Base-by-base conservation (phyloP, 2,888 invertebrate genomes). In the Furcula furcula region DNA sequence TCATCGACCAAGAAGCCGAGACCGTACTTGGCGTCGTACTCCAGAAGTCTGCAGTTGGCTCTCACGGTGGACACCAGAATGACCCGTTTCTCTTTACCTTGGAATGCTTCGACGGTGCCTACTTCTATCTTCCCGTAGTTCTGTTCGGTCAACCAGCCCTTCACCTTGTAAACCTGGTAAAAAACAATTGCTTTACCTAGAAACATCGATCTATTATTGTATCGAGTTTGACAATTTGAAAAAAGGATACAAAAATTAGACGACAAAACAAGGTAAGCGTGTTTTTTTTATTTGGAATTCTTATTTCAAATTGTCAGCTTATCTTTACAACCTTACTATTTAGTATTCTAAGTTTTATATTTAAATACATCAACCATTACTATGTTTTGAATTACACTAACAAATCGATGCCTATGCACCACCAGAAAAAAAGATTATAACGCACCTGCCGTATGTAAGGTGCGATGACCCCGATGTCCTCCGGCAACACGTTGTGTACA, bases 401-500 rank as follows among this genome's bases (percentile, higher is more conserved):
- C n/a, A n/a, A n/a, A n/a, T n/a, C n/a, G n/a, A n/a, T n/a, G n/a
- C n/a, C n/a, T n/a, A n/a, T n/a, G n/a, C n/a, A n/a, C n/a, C n/a
- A n/a, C n/a, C n/a, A n/a, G n/a, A n/a, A n/a, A 16, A 16, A 16
- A 16, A 16, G 4, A 3, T 16, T 6, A 6, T 23, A 27, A 46
- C 41, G 29, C 64, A 95, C 96, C 91, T 98, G 98, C 79, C 96
- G 94, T 34, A 93, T 89, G 69, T 98, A 98, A 0, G 98, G 98
- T 0, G 97, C 94, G 35, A 98, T 95, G 33, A 98, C 92, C 2
- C 98, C 98, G 47, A 98, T 92, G 52, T 96, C 94, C 23, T 90
- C 87, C 0, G 91, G 82, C 0, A 53, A 55, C 1, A 96, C 70
- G 0, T 91, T 91, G 36, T 90, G 83, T 0, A 40, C 40, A 7